phyloP scores from a whole-genome alignment of 2,113 vertebrate genomes.

The Coptodon rendalli region DNA sequence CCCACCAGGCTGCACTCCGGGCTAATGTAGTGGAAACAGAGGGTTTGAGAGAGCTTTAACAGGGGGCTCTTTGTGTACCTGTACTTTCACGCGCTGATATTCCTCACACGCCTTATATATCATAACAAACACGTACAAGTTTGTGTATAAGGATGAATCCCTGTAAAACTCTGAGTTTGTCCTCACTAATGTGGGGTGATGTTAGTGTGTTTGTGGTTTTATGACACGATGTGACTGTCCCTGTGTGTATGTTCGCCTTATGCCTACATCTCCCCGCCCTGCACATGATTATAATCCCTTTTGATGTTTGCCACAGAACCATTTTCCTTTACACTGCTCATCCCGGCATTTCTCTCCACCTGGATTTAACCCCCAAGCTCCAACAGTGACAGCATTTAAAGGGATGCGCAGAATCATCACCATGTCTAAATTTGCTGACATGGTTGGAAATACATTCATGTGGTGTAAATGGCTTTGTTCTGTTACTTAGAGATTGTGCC shows the following conservation, averaged over 20 bases:
- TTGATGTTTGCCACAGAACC: slow-evolving; percentile 19
- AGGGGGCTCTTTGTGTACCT: background rate
- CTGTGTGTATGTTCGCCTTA: background rate
- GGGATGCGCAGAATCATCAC: background rate
- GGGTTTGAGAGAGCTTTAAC: slow-evolving; percentile 27
- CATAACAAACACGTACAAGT: background rate
- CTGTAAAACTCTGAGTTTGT: background rate
- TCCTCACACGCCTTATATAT: background rate
- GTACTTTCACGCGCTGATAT: background rate
- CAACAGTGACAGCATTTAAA: background rate
- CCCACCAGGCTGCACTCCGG: slow-evolving; percentile 50
- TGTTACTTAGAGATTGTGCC: background rate
- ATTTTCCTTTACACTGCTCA: slow-evolving; percentile 15
- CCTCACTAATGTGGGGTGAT: background rate
- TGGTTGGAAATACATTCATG: background rate
- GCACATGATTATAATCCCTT: slow-evolving; percentile 48
- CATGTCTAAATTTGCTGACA: background rate
- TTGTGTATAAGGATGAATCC: background rate
- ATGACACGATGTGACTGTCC: background rate
- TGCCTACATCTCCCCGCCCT: background rate
- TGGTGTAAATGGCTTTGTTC: background rate
- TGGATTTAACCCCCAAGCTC: background rate
- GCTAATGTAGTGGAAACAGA: slow-evolving; percentile 66
- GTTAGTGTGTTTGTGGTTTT: background rate
- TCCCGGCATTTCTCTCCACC: background rate